Evolutionary conservation across 2,797 vertebrate species (phyloP).

Genomic region (Acanthiza pusilla): DNA sequence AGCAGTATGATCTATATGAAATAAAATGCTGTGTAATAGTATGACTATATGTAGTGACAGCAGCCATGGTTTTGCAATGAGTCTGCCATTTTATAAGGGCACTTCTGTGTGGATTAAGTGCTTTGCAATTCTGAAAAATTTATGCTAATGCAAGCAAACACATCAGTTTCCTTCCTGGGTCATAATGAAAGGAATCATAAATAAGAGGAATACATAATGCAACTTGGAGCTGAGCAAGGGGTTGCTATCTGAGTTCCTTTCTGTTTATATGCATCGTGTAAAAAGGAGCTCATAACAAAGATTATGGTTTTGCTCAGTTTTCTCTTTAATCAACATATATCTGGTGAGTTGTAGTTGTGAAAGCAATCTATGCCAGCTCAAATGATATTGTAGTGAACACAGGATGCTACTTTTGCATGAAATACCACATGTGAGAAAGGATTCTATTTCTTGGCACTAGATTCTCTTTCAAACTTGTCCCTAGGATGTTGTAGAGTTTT

Average conservation of each 20-base stretch:
- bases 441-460: neutral
- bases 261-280: neutral
- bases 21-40: neutral
- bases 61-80: neutral
- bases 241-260: neutral
- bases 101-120: neutral
- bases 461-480: neutral
- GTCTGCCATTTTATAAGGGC: neutral
- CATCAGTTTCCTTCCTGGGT: neutral
- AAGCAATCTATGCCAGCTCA: neutral
- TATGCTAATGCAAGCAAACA: neutral
- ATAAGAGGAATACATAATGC: neutral
- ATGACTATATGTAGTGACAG: neutral
- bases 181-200: neutral
- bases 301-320: neutral
- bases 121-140: neutral
- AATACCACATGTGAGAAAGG: neutral
- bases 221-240: neutral
- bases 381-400: neutral
- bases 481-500: neutral
- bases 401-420: neutral
- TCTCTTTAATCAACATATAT: neutral
- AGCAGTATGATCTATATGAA: neutral
- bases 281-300: neutral
- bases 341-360: neutral